These are phyloP conservation scores for Pyxicephalus adspersus DNA, from an alignment of 2,113 vertebrate genomes.

Conservation along the genomic window DNA sequence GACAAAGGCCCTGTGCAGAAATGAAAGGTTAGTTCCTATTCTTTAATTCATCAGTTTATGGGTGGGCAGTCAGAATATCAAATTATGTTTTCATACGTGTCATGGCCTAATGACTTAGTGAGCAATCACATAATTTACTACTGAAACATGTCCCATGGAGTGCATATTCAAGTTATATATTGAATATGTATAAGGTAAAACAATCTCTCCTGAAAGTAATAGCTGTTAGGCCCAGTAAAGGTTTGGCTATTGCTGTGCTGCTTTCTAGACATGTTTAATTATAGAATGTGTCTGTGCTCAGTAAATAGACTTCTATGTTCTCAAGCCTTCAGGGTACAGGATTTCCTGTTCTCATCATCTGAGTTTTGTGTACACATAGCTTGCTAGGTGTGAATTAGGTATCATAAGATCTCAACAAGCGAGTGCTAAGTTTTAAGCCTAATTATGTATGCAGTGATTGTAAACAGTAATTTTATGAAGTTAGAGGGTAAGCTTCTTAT, in stretches of 20 bases:
- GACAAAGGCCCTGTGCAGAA: too few species aligned
- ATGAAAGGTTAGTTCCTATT: too few species aligned
- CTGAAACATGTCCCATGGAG: too few species aligned
- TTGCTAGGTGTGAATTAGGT: conserved; percentile 58
- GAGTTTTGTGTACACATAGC: conserved; percentile 19
- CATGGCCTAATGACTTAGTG: too few species aligned
- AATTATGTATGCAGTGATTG: conserved; percentile 61
- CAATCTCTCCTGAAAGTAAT: too few species aligned
- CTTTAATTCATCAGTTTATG: too few species aligned
- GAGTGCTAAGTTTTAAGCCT: conserved; percentile 58
- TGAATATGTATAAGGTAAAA: too few species aligned
- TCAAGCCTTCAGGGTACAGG: background rate
- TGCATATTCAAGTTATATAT: too few species aligned
- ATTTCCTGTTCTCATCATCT: conserved; percentile 9
- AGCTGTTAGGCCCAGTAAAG: too few species aligned
- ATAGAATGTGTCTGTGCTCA: background rate
- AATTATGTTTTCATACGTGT: too few species aligned
- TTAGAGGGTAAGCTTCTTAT: conserved; percentile 60
- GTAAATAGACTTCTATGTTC: background rate
- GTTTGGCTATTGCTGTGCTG: background rate
- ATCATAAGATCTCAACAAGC: conserved; percentile 57
- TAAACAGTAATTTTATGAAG: conserved; percentile 63
- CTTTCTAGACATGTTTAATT: background rate
- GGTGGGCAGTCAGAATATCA: too few species aligned
- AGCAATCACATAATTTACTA: too few species aligned